Base-by-base conservation (phyloP, 1,140 invertebrate genomes). In the Octopus sinensis region DNA sequence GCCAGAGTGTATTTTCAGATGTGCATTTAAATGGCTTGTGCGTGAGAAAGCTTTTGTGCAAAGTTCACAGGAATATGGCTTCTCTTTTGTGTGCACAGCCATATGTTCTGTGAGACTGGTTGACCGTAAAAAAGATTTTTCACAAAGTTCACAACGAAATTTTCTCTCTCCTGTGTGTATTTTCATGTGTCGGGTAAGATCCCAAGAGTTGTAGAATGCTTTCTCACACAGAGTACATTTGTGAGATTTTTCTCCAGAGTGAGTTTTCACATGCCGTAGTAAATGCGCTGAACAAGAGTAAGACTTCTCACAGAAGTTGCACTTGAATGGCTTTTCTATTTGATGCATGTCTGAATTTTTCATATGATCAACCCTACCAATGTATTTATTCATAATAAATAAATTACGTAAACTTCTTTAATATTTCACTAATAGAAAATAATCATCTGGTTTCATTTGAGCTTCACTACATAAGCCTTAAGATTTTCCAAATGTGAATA, bases 21-120 rank as follows among this genome's bases (percentile, higher is more conserved):
- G 75, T 17, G 75, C 17, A n/a, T 23, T 76, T 76, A 76, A 76
- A 12, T 30, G 10, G 75, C 75, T 76, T n/a, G n/a, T 30, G 23
- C 43, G 17, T 9, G 75, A 76, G 75, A 76, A 76, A 9, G n/a
- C 75, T 30, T 51, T 76, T 10, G n/a, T 30, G 23, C 98, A 99
- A 4, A 79, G 77, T 51, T 83, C 54, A 81, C 86, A 87, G n/a
- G 79, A 81, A 43, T 68, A 84, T 30, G 83, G 83, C 23, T 81
- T 84, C 6, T 79, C 78, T 7, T 79, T 81, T 13, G 53, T 79
- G 77, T 84, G 83, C 1, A 76, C 62, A 30, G 71, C 80, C 30
- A 82, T 82, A 78, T 91, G 90, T 30, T 88, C 86, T 76, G 89
- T 88, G 13, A 91, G 85, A 68, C 90, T 91, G 10, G 86, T 90